A percentile compares a stretch with the other conserved stretches of the same genome.
These are phyloP conservation scores for Danio tinwini DNA, from an alignment of 2,797 vertebrate species.

Conservation along the genomic window DNA sequence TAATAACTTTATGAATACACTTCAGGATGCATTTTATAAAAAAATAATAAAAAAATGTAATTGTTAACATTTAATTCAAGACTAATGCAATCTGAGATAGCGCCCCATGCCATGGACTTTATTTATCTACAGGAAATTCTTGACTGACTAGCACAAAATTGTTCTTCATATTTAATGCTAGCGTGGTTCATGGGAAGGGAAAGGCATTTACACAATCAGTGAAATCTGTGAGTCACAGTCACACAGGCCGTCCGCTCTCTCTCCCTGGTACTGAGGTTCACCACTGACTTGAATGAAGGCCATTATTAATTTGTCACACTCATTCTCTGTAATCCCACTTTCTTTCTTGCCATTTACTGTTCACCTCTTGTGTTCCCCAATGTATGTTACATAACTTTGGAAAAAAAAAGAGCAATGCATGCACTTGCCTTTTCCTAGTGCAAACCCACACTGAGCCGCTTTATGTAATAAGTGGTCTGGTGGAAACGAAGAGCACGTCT, in stretches of 20 bases:
- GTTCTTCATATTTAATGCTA: background rate
- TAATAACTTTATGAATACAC: background rate
- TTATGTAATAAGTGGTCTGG: constrained; percentile 38
- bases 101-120: background rate
- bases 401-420: background rate
- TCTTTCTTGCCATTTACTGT: constrained; percentile 56
- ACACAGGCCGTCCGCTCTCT: background rate
- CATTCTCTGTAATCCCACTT: background rate
- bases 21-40: background rate
- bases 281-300: constrained; percentile 22
- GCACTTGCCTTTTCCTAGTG: background rate
- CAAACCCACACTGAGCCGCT: background rate
- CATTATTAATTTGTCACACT: background rate
- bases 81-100: background rate
- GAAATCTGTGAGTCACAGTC: constrained; percentile 13
- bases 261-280: background rate
- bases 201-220: constrained; percentile 8
- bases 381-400: constrained; percentile 67
- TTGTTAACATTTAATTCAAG: background rate
- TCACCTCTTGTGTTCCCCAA: constrained; percentile 66
- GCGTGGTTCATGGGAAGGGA: background rate
- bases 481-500: constrained; percentile 31
- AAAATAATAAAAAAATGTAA: background rate
- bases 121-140: constrained; percentile 1
- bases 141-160: background rate